phyloP scores from a whole-genome alignment of 2,113 vertebrate genomes.

The Orientallactaga bullata region DNA sequence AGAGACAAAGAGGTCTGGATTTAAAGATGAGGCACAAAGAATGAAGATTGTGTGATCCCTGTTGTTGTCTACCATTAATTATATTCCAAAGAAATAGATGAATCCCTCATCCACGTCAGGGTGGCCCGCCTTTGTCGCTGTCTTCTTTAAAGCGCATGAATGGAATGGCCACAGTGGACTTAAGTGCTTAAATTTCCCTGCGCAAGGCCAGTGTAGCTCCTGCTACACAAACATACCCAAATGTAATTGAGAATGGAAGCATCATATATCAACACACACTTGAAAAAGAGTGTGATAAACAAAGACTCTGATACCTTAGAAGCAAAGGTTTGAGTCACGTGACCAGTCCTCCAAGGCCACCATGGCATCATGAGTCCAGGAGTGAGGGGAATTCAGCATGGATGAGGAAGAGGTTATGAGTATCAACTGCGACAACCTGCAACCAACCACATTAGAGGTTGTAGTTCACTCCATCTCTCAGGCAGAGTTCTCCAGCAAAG shows the following conservation, averaged over 20 bases:
- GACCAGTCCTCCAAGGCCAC: not conserved
- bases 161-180: too few species aligned
- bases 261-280: not conserved
- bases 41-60: not conserved
- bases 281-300: not conserved
- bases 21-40: not conserved
- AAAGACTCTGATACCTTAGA: not conserved
- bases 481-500: not conserved
- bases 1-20: not conserved
- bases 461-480: not conserved
- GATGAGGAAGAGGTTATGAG: not conserved
- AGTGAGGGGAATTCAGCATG: not conserved
- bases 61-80: not conserved
- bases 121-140: not conserved
- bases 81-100: not conserved
- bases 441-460: not conserved
- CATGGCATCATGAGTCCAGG: not conserved
- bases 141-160: not conserved
- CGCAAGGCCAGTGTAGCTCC: not conserved
- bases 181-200: not conserved
- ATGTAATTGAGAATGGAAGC: not conserved
- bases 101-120: not conserved
- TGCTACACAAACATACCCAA: not conserved
- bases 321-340: not conserved
- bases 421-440: not conserved